Percentiles rank a stretch among this genome's conserved stretches.
Conservation (phyloP, 2,113 vertebrate species). For the Oxyura jamaicensis region DNA sequence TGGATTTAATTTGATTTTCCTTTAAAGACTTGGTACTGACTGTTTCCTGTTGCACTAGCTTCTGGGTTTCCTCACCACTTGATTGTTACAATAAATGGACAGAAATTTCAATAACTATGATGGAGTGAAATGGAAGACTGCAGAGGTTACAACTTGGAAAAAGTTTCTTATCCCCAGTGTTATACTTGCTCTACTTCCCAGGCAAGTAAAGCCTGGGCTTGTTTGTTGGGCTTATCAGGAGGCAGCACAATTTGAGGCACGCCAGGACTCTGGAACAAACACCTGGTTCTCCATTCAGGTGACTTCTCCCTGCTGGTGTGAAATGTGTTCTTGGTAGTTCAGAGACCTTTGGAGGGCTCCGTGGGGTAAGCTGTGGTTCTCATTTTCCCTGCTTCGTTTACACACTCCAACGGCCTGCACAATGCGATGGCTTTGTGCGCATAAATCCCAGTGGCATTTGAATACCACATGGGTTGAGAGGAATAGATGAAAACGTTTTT, state of each 20-base stretch:
- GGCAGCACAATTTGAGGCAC: neutral
- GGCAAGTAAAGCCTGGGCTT: neutral
- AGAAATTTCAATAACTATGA: neutral
- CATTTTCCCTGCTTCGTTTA: neutral
- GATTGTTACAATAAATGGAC: neutral
- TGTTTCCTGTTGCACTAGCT: neutral
- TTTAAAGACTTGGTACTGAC: neutral
- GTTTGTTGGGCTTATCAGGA: too few relatives aligned
- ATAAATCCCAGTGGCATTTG: neutral
- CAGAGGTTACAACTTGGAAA: neutral
- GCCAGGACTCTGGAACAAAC: neutral
- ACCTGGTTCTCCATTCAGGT: neutral
- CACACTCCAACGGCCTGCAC: neutral
- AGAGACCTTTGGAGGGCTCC: too few relatives aligned
- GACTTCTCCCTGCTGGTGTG: too few relatives aligned
- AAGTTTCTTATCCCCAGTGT: neutral
- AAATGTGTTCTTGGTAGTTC: neutral
- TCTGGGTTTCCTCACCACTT: neutral
- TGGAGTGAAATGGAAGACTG: too few relatives aligned
- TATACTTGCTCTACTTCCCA: too few relatives aligned
- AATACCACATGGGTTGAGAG: neutral
- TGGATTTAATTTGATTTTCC: neutral
- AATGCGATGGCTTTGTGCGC: neutral
- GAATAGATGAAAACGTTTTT: accelerated
- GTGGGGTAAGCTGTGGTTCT: neutral